Evolutionary conservation across 2,113 vertebrate genomes (phyloP).

Genomic region (Hemibagrus wyckioides): DNA sequence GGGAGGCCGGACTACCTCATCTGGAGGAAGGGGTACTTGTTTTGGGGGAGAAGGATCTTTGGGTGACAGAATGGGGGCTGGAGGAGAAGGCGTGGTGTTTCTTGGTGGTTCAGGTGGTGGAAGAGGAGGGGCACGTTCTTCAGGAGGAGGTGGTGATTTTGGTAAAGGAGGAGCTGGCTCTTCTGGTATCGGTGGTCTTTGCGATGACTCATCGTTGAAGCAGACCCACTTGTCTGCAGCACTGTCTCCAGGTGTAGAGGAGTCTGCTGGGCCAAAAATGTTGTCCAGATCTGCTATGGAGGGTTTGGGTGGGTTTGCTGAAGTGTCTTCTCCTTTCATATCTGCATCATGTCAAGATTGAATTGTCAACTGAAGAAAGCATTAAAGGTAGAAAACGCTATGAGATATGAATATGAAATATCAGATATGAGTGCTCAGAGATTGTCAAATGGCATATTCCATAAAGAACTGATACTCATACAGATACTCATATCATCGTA

Average conservation of each 20-base stretch:
- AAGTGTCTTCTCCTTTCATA: constrained; percentile 56
- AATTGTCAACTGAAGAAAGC: constrained; percentile 19
- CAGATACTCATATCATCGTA: neutral
- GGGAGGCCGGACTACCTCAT: constrained; percentile 56
- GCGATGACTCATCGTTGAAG: constrained; percentile 83
- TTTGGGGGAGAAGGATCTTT: constrained; percentile 50
- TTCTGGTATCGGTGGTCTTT: constrained; percentile 66
- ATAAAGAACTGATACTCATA: neutral
- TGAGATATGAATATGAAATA: neutral
- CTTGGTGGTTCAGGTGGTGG: constrained; percentile 59
- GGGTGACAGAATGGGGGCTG: constrained; percentile 47
- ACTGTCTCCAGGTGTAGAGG: constrained; percentile 70
- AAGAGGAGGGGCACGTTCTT: constrained; percentile 59
- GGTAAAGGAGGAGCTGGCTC: constrained; percentile 62
- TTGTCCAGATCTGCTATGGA: constrained; percentile 95
- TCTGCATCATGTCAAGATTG: constrained; percentile 52
- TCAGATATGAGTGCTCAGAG: neutral
- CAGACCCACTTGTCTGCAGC: constrained; percentile 84
- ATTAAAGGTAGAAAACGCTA: neutral
- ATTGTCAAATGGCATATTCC: neutral
- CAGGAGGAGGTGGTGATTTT: constrained; percentile 57
- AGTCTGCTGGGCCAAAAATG: constrained; percentile 89
- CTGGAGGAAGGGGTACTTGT: constrained; percentile 50
- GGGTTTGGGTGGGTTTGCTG: constrained; percentile 68
- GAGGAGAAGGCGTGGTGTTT: constrained; percentile 51